Evolutionary conservation across 2,797 vertebrate genomes (phyloP), one percentile per base, ranked within the genome.

Genomic region (Ficedula albicollis): DNA sequence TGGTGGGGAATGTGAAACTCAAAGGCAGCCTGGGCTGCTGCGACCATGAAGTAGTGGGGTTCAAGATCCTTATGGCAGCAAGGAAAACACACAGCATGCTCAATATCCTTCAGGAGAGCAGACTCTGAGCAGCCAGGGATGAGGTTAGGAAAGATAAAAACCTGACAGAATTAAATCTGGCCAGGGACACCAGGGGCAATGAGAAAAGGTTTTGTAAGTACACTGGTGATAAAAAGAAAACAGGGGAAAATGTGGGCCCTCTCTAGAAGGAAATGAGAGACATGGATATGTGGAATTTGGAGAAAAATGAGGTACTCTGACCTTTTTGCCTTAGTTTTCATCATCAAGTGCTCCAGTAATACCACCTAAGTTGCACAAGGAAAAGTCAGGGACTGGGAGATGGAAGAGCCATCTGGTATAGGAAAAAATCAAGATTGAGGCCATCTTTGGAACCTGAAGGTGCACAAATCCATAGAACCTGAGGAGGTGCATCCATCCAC

Each of bases 201-300:
- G 34, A 27, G n/a, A 64, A 44, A 70, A 70, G n/a, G 29, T 63
- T 56, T 51, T 46, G 44, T 19, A 70, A 17, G 64, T 44, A 64
- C 8, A 22, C 12, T 7, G 7, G 44, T 11, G 25, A 52, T 34
- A 58, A 83, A 70, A 70, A 15, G 12, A 39, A 77, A 63, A 58
- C 11, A 30, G 64, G n/a, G 4, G 12, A 39, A 77, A 77, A 66
- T 7, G 6, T 16, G 4, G 26, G 18, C 5, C 26, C 15, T 64
- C 23, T 64, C 44, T 41, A 63, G n/a, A 70, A 46, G 26, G 52
- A 77, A 59, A 52, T 27, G 15, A 72, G 25, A 52, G 10, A 32
- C 13, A 10, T 18, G 13, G 22, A 27, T 66, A 46, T 0, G 0
- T 0, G 1, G 9, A 30, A 32, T 46, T 54, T 59, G 15, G 30